Evolutionary conservation across 2,113 vertebrate genomes (phyloP), one percentile per base, ranked within the genome.

Genomic region (Heterotilapia buettikoferi): DNA sequence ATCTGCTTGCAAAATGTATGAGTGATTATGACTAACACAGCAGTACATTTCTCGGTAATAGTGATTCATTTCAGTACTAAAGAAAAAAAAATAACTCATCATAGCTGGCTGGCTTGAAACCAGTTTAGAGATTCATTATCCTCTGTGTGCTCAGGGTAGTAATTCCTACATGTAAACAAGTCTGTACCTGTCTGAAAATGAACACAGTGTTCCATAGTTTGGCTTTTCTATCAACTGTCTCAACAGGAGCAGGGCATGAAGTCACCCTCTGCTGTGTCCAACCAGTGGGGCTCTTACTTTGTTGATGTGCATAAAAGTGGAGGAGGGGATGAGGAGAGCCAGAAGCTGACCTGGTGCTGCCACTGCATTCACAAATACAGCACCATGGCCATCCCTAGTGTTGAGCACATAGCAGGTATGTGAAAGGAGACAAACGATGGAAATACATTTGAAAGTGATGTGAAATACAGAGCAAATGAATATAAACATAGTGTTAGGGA

Each of bases 281-380:
- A 97, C 61, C 97, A 98, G 91, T 99, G 98, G 98, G 98, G 98
- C 71, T 99, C 98, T 45, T 99, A 98, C 95, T 99, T 99, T 91
- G 83, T 97, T 68, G 98, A 99, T 71, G 92, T 93, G 5, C 81
- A 96, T 66, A 93, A 89, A 9, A 91, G 94, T 24, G 90, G 84
- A 82, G 97, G 96, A 90, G 96, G 92, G 6, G 96, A 95, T 47
- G 97, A 97, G 84, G 97, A 97, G 66, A 92, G 86, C 4, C 94
- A 95, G 73, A 95, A 96, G 88, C 93, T 94, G 83, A 99, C 97
- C 0, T 99, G 98, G 98, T 97, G 97, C 88, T 97, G 97, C 94
- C 97, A 97, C 93, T 97, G 97, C 93, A 97, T 99, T 86, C 97
- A 97, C 92, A 96, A 97, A 86, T 98, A 98, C 92, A 99, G 98